Evolutionary conservation across 2,113 vertebrate species (phyloP).

Genomic region (Syngnathus scovelli): DNA sequence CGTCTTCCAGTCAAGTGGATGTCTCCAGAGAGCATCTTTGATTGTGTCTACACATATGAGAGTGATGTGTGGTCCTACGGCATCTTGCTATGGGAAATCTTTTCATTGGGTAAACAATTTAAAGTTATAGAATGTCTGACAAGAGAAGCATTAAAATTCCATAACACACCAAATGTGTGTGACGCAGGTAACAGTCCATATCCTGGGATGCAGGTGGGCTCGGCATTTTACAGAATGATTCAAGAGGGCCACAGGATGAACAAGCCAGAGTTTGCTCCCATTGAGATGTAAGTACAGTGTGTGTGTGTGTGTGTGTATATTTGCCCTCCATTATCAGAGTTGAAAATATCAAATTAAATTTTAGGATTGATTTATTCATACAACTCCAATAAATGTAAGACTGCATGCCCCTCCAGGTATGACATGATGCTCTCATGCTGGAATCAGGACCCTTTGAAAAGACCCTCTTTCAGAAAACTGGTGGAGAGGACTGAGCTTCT

Average conservation of each 20-base stretch:
- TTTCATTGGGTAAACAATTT: constrained; percentile 84
- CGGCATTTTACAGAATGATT: constrained; percentile 95
- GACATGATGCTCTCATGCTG: constrained; percentile 94
- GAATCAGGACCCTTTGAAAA: constrained; percentile 87
- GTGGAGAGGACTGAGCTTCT: constrained; percentile 89
- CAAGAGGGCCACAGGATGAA: constrained; percentile 95
- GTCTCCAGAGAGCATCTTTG: constrained; percentile 97
- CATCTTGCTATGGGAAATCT: constrained; percentile 96
- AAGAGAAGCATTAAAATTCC: not conserved
- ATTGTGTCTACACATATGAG: constrained; percentile 93
- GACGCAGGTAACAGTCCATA: constrained; percentile 90
- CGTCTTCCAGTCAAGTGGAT: constrained; percentile 99
- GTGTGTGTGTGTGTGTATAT: no score
- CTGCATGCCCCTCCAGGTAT: constrained; percentile 72
- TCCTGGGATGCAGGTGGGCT: constrained; percentile 92
- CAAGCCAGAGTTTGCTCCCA: constrained; percentile 83
- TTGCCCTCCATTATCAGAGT: no score
- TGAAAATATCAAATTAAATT: not conserved
- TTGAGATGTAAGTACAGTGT: constrained; percentile 80
- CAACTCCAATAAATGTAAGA: constrained; percentile 5
- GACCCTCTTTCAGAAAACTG: constrained; percentile 90
- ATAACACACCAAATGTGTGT: constrained; percentile 4
- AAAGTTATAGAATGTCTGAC: constrained; percentile 13
- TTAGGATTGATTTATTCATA: not conserved
- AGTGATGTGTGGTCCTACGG: constrained; percentile 98